Evolutionary conservation across 1,140 invertebrate genomes (phyloP).

Genomic region (Drosophila baimaii): DNA sequence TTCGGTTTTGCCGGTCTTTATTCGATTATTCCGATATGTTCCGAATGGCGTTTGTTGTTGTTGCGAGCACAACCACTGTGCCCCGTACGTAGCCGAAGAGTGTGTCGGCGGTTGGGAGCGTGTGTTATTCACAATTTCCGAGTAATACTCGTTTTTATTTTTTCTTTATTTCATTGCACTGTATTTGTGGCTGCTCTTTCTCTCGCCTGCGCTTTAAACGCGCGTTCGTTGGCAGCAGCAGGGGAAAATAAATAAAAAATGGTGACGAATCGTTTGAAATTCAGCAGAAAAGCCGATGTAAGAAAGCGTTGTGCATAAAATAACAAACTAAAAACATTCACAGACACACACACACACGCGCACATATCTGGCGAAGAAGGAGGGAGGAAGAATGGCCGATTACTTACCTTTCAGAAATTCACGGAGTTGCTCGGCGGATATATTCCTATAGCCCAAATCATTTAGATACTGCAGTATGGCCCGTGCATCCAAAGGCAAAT

Average conservation of each 20-base stretch:
- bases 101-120: constrained; percentile 32
- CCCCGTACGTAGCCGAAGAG: constrained; percentile 24
- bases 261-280: constrained; percentile 76
- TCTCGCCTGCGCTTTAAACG: constrained; percentile 32
- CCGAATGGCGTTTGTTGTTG: constrained; percentile 12
- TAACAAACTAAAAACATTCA: constrained; percentile 49
- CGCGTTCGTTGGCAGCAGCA: constrained; percentile 38
- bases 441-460: constrained; percentile 85
- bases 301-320: constrained; percentile 53
- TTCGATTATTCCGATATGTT: constrained; percentile 24
- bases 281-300: constrained; percentile 62
- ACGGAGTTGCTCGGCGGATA: constrained; percentile 85
- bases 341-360: constrained; percentile 18
- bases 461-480: constrained; percentile 85
- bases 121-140: constrained; percentile 77
- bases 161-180: constrained; percentile 45
- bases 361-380: constrained; percentile 15
- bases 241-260: constrained; percentile 48
- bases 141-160: constrained; percentile 78
- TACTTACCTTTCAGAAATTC: constrained; percentile 85
- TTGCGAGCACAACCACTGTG: constrained; percentile 37
- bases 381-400: constrained; percentile 1
- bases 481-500: constrained; percentile 84
- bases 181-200: constrained; percentile 41
- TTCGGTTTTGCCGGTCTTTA: constrained; percentile 24